A percentile compares a stretch with the other conserved stretches of the same genome.
Conservation (phyloP, 2,113 vertebrate species). For the Neoarius graeffei region DNA sequence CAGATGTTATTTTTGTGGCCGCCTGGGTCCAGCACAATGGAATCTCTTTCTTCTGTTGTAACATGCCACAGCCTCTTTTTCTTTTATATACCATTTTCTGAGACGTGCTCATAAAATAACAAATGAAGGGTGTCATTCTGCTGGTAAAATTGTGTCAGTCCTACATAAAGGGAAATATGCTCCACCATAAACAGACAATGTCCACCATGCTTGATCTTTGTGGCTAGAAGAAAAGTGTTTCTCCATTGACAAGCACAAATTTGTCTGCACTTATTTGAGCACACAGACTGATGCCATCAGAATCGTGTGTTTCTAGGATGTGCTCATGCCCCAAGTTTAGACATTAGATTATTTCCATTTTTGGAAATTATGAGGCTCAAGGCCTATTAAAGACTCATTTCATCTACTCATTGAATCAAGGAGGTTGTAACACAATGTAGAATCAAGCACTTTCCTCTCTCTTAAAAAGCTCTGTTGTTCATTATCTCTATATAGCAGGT, state of each 20-base stretch:
- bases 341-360: slow-evolving; percentile 42
- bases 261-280: slow-evolving; percentile 26
- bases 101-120: slow-evolving; percentile 7
- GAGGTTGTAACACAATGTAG: slow-evolving; percentile 21
- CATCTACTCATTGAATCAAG: slow-evolving; percentile 36
- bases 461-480: slow-evolving; percentile 6
- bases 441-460: not conserved
- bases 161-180: slow-evolving; percentile 21
- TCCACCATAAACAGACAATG: not conserved
- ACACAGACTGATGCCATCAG: slow-evolving; percentile 16
- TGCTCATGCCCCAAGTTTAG: slow-evolving; percentile 41
- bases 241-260: slow-evolving; percentile 27
- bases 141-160: slow-evolving; percentile 22
- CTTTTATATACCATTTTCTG: slow-evolving; percentile 33
- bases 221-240: slow-evolving; percentile 23
- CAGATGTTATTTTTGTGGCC: slow-evolving; percentile 34
- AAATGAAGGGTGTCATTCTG: not conserved
- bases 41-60: slow-evolving; percentile 32
- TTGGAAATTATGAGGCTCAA: slow-evolving; percentile 39
- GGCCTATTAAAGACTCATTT: slow-evolving; percentile 28
- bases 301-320: slow-evolving; percentile 28
- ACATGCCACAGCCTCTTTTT: slow-evolving; percentile 39
- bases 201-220: slow-evolving; percentile 24
- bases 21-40: slow-evolving; percentile 44
- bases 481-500: slow-evolving; percentile 25